Evolutionary conservation across 2,888 invertebrate species (phyloP).

Genomic region (Drosophila tanythrix): DNA sequence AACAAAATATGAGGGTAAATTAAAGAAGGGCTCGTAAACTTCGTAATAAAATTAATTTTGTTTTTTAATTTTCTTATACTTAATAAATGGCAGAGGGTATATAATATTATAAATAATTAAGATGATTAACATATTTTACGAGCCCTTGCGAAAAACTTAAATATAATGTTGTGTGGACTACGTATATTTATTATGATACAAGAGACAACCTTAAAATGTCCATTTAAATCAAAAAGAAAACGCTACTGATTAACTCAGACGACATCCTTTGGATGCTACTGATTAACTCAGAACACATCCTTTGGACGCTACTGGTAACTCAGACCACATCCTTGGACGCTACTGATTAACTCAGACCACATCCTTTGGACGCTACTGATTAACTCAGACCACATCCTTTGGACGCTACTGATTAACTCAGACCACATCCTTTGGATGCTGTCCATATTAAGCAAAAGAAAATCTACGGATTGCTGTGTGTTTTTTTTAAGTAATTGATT

Average conservation of each 20-base stretch:
- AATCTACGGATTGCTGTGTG: slow-evolving; percentile 38
- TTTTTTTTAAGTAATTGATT: slow-evolving; percentile 36
- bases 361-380: slow-evolving; percentile 16
- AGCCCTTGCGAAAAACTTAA: slow-evolving; percentile 15
- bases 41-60: neutral
- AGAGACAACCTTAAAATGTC: neutral
- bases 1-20: slow-evolving; percentile 3
- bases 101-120: neutral
- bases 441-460: slow-evolving; percentile 19
- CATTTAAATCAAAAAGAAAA: slow-evolving; percentile 12
- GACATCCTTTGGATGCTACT: slow-evolving; percentile 1
- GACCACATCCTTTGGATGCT: slow-evolving; percentile 2
- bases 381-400: too few species aligned
- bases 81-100: neutral
- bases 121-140: neutral
- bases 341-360: neutral
- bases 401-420: slow-evolving; percentile 3
- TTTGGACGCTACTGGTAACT: neutral
- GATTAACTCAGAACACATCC: slow-evolving; percentile 10
- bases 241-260: slow-evolving; percentile 3
- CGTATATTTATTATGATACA: neutral
- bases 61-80: neutral
- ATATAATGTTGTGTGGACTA: slow-evolving; percentile 7
- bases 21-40: slow-evolving; percentile 12
- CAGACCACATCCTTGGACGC: slow-evolving; percentile 19